Conservation (phyloP, 2,113 vertebrate species). For the Eretmochelys imbricata region DNA sequence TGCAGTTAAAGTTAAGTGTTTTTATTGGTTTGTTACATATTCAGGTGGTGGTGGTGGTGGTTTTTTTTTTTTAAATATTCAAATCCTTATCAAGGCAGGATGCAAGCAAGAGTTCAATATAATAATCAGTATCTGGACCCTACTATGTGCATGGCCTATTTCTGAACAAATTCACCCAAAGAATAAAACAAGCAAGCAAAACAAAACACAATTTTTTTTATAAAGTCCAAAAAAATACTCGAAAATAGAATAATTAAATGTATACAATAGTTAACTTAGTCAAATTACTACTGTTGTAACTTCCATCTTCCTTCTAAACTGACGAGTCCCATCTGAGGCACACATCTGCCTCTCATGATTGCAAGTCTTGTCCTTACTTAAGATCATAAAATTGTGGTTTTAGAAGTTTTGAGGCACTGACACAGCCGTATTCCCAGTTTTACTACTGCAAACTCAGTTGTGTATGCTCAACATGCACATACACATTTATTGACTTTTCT, state of each 20-base stretch:
- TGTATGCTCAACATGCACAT: not conserved
- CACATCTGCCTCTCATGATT: slow-evolving; percentile 34
- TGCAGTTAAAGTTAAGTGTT: slow-evolving; percentile 30
- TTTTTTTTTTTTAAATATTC: slow-evolving; percentile 48
- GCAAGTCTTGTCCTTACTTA: slow-evolving; percentile 47
- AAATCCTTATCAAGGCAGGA: slow-evolving; percentile 53
- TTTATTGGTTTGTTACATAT: slow-evolving; percentile 21
- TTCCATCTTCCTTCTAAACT: slow-evolving; percentile 42
- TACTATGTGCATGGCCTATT: slow-evolving; percentile 60
- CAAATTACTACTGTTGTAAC: slow-evolving; percentile 41
- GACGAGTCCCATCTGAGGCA: slow-evolving; percentile 63
- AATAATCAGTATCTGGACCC: slow-evolving; percentile 64
- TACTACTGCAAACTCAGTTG: not conserved
- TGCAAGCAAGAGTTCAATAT: slow-evolving; percentile 71
- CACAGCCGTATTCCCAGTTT: slow-evolving; percentile 17
- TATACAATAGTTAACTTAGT: slow-evolving; percentile 38
- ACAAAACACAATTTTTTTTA: slow-evolving; percentile 33
- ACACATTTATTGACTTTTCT: not conserved
- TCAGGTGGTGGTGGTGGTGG: not conserved
- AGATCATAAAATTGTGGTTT: slow-evolving; percentile 57
- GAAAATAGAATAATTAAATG: slow-evolving; percentile 70
- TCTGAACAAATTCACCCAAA: slow-evolving; percentile 62
- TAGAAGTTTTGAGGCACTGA: slow-evolving; percentile 41
- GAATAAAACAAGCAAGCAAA: slow-evolving; percentile 65
- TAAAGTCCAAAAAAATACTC: slow-evolving; percentile 63